Evolutionary conservation across 2,888 invertebrate genomes (phyloP), one percentile per base, ranked within the genome.

Genomic region (Troides helena): DNA sequence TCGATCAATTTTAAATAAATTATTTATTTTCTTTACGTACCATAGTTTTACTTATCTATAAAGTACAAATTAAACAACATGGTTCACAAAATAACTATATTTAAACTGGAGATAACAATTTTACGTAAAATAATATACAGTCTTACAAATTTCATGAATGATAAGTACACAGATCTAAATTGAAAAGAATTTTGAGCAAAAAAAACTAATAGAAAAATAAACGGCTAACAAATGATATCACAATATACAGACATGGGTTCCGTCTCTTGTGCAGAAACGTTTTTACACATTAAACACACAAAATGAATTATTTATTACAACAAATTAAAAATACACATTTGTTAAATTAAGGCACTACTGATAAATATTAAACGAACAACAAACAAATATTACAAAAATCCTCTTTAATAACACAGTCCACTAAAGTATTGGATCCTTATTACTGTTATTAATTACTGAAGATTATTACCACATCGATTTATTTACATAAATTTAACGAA

Each of bases 41-140:
- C 17, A 74, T 50, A 72, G 80, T 86, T 86, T 89, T 74, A 82
- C 84, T 88, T 76, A 46, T 61, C 14, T 21, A 2, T 14, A 17
- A 43, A 23, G 68, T 56, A 71, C 72, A 72, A 56, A 74, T 76
- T 81, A 74, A 80, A 78, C 75, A 73, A 68, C 53, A 62, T 76
- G 72, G 80, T 84, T 88, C 87, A 88, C 85, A 90, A 90, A 90
- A 90, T 90, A 92, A 88, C 88, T 92, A 89, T 92, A 92, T 92
- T 90, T 83, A 90, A 90, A 88, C 85, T 87, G 88, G 88, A 87
- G 83, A 87, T 89, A 91, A 90, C 89, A 87, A 90, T 87, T 85
- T 89, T 87, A 90, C 87, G 89, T 89, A 92, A 89, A 90, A 89
- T 87, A 87, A 90, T 85, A 89, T 90, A 92, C 92, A 92, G 92